Base-by-base conservation (phyloP, 2,797 vertebrate species). In the Eupleurogrammus muticus region DNA sequence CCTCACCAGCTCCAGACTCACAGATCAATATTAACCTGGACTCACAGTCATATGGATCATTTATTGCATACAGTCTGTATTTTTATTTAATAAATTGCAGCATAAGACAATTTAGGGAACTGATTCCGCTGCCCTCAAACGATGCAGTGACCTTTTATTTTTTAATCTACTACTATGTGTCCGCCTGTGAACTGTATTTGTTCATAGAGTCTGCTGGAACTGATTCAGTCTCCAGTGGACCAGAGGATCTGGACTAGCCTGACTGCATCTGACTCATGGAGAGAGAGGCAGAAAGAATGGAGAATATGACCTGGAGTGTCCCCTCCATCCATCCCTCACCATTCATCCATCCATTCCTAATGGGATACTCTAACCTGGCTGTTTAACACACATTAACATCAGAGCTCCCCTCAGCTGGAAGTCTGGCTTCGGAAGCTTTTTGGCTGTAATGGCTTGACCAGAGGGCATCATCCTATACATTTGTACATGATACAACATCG, bases 361-460 rank as follows among this genome's bases (percentile, higher is more conserved):
- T 85, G 13, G 69, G 51, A 76, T 79, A 80, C 68, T 85, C 74
- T 87, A 91, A 92, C 88, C 86, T 89, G 85, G 66, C 74, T 91
- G 86, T 89, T 91, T 91, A 91, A 86, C 76, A 79, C 81, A 84
- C 62, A 89, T 90, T 85, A 91, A 62, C 73, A 75, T 90, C 89
- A 92, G 38, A 57, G 50, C 73, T 87, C 80, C 58, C 61, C 66
- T 89, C 89, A 90, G 83, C 82, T 82, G 86, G 87, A 89, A 89
- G 71, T 60, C 66, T 82, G 72, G 54, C 67, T 74, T 75, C 66
- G 40, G 63, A 81, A 13, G 55, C 59, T 77, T 77, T 77, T 79
- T 44, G 69, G 70, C 59, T 56, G 13, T 62, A 70, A 56, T 63
- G 36, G 42, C 53, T 65, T 66, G 42, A 75, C 75, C 70, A 56